Evolutionary conservation across 2,888 invertebrate species (phyloP).

Genomic region (Tholera decimalis): DNA sequence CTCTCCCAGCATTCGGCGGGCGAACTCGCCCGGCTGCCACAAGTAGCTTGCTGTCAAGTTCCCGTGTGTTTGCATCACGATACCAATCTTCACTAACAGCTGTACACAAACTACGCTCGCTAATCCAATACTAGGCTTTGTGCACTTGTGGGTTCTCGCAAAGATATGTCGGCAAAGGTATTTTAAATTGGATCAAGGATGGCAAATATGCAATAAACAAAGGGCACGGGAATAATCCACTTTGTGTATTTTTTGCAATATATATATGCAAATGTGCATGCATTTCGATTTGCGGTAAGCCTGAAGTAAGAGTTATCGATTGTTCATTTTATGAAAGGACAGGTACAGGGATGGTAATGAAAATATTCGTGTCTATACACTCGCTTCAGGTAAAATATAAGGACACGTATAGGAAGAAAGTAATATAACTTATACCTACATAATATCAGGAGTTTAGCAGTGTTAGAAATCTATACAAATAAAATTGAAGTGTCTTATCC

Average conservation of each 20-base stretch:
- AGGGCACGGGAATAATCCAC: constrained; percentile 52
- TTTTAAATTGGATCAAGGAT: constrained; percentile 83
- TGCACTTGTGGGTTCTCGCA: constrained; percentile 86
- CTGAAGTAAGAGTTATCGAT: background rate
- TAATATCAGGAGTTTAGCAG: no score
- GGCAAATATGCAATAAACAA: constrained; percentile 74
- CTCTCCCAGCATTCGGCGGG: constrained; percentile 87
- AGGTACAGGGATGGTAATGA: no score
- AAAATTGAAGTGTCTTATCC: no score
- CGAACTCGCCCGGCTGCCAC: constrained; percentile 89
- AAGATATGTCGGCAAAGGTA: constrained; percentile 76
- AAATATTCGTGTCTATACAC: no score
- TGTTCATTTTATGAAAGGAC: background rate
- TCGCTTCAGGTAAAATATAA: no score
- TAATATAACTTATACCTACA: no score
- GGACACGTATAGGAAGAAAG: no score
- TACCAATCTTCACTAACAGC: constrained; percentile 80
- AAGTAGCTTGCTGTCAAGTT: constrained; percentile 87
- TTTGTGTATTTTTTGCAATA: constrained; percentile 29
- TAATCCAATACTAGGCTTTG: constrained; percentile 88
- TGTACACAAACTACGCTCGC: constrained; percentile 74
- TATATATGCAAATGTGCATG: constrained; percentile 10
- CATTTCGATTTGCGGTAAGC: background rate
- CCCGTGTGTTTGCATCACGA: constrained; percentile 88
- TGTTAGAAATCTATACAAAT: no score